These are phyloP conservation scores for Scaptodrosophila lebanonensis DNA, from an alignment of 1,140 invertebrate genomes.

Conservation along the genomic window DNA sequence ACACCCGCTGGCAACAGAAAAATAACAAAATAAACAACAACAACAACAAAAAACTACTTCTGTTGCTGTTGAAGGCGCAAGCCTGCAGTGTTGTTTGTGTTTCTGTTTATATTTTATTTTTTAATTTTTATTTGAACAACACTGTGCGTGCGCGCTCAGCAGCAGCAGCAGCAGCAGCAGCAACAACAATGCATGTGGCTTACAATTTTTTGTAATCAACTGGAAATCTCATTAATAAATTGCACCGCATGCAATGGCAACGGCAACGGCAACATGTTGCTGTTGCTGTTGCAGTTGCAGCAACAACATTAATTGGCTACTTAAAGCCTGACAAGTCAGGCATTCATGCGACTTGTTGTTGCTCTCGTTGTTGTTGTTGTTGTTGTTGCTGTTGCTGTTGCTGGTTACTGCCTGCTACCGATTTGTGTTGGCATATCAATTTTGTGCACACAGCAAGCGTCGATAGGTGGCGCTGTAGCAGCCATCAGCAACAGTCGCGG, in stretches of 20 bases:
- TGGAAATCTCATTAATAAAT: constrained; percentile 76
- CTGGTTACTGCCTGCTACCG: constrained; percentile 30
- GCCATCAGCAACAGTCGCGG: constrained; percentile 45
- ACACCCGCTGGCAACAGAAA: constrained; percentile 69
- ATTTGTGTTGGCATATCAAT: constrained; percentile 37
- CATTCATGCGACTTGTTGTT: constrained; percentile 31
- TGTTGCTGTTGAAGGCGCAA: constrained; percentile 51
- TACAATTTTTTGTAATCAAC: constrained; percentile 61
- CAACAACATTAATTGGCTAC: constrained; percentile 69
- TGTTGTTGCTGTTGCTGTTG: constrained; percentile 29
- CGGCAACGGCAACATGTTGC: constrained; percentile 47
- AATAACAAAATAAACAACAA: no score
- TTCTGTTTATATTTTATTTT: no score
- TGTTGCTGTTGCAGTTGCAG: constrained; percentile 28
- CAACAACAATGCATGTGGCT: constrained; percentile 41
- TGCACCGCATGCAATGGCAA: constrained; percentile 62
- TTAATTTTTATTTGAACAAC: no score
- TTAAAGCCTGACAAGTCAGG: constrained; percentile 59
- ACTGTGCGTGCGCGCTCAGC: constrained; percentile 9
- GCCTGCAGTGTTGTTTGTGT: no score
- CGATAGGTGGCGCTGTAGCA: constrained; percentile 67
- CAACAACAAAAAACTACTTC: no score
- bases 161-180: constrained; percentile 35
- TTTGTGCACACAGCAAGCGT: constrained; percentile 50
- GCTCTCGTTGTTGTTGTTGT: constrained; percentile 5